Evolutionary conservation across 37 sponge, comb jelly and placozoan genomes (phyloP).

Genomic region (Diacarnus erythraeanus): DNA sequence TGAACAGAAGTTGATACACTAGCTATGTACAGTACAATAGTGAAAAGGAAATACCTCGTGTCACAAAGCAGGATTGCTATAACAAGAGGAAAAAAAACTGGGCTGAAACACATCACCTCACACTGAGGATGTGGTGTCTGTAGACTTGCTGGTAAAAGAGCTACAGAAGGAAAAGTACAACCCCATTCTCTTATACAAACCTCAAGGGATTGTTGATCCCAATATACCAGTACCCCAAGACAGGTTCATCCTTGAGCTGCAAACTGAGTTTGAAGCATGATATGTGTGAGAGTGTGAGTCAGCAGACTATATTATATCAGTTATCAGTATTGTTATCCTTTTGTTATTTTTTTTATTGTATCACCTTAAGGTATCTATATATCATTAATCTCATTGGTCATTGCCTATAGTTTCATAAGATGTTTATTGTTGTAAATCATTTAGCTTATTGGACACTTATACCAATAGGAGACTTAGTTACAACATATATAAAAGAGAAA

Average conservation of each 20-base stretch:
- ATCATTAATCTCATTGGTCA: no score
- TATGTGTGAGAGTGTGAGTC: background rate
- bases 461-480: no score
- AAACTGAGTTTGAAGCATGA: slow-evolving; percentile 3
- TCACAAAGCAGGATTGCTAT: background rate
- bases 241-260: background rate
- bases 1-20: no score
- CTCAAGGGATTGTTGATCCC: background rate
- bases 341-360: no score
- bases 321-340: no score
- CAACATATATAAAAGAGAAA: no score
- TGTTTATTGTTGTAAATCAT: no score
- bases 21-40: no score
- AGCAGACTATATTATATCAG: no score
- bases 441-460: no score
- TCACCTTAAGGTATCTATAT: no score
- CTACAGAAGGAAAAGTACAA: slow-evolving; percentile 5
- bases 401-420: no score
- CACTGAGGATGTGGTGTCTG: background rate
- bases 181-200: slow-evolving; percentile 9
- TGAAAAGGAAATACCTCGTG: background rate
- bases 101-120: background rate
- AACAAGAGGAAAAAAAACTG: background rate
- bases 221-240: background rate
- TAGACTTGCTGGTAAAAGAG: slow-evolving; percentile 1